Evolutionary conservation across 2,888 invertebrate species (phyloP), one percentile per base, ranked within the genome.

Genomic region (Scaptomyza polygonia): DNA sequence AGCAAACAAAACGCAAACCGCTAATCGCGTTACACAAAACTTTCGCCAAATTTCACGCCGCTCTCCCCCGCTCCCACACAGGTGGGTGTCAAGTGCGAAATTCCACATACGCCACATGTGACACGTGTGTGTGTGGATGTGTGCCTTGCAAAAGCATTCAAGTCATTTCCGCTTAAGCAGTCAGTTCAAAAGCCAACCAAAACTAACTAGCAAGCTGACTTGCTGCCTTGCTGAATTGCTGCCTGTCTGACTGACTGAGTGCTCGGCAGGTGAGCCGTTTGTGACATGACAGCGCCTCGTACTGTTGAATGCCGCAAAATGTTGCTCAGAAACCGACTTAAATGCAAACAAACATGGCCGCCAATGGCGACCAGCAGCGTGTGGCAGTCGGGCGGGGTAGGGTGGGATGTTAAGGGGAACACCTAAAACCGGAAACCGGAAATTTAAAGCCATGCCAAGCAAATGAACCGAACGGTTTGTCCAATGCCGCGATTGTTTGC

Each of bases 131-230:
- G 52, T 39, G 43, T 39, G 43, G 56, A 40, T 42, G 14, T n/a
- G 52, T 49, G 54, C 21, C 48, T 68, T 61, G 85, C 74, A 67
- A 70, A 78, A 71, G 82, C 88, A 85, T 87, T 84, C 87, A 87
- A 86, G 88, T 89, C 80, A 88, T 88, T 88, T 88, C 88, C 89
- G 88, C 76, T 88, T 87, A 80, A 84, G 78, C 75, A 88, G 75
- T 67, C 83, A 75, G 78, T 36, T 61, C 74, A 77, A 52, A 79
- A 79, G 75, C 62, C 76, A 72, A 36, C 62, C 76, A 72, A 36
- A 29, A 32, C 70, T 55, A 52, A 32, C 51, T 70, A 57, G 51
- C 43, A 12, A 11, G 9, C 45, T 29, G 29, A 8, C 30, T 48
- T 30, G 9, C 44, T 27, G 44, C 5, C 18, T n/a, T n/a, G 9